Evolutionary conservation across 2,797 vertebrate species (phyloP).

Genomic region (Holocentrus rufus): DNA sequence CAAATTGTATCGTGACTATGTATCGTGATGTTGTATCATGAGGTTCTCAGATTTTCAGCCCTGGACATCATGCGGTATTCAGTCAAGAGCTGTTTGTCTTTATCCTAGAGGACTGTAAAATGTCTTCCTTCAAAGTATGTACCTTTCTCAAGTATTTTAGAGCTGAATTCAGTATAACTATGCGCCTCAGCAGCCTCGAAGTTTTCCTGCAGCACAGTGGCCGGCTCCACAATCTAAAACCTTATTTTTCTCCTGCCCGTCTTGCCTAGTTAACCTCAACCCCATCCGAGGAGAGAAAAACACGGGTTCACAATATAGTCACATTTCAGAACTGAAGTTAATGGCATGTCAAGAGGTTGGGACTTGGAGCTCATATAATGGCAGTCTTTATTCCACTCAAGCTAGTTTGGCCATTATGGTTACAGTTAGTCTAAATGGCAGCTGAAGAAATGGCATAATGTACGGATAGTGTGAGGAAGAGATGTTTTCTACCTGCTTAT

Average conservation of each 20-base stretch:
- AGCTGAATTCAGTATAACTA: too few species aligned
- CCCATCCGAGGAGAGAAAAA: constrained; percentile 23
- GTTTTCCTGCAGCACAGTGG: constrained; percentile 7
- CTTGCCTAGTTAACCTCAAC: constrained; percentile 32
- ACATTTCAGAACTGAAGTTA: constrained; percentile 44
- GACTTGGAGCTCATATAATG: constrained; percentile 52
- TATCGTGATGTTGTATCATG: too few species aligned
- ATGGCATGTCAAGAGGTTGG: constrained; percentile 57
- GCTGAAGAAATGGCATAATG: constrained; percentile 40
- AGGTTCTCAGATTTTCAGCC: too few species aligned
- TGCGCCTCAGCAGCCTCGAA: too few species aligned
- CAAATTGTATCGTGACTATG: too few species aligned
- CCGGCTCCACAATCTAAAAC: background rate
- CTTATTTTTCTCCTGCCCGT: constrained; percentile 24
- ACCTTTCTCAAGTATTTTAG: too few species aligned
- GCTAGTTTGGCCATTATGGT: constrained; percentile 54
- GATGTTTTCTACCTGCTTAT: constrained; percentile 27
- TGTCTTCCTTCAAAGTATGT: too few species aligned
- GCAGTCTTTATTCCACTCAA: constrained; percentile 56
- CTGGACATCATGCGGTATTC: too few species aligned
- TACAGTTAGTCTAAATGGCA: constrained; percentile 49
- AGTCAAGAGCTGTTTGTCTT: too few species aligned
- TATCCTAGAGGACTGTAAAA: too few species aligned
- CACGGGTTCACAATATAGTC: constrained; percentile 15
- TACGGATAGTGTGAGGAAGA: background rate